These are phyloP conservation scores for Leptocoma aspasia DNA, from an alignment of 2,113 vertebrate genomes.

Conservation along the genomic window DNA sequence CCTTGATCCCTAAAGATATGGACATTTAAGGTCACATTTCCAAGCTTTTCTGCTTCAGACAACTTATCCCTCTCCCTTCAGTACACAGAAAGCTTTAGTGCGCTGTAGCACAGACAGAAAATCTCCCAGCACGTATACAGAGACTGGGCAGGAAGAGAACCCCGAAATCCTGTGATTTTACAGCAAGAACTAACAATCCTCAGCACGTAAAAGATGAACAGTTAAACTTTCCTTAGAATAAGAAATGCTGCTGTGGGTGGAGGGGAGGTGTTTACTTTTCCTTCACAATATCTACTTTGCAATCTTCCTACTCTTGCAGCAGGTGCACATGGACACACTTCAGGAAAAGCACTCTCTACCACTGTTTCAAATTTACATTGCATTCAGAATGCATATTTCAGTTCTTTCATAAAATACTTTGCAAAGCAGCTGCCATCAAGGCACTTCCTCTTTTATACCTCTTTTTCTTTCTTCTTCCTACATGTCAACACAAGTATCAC, in stretches of 20 bases:
- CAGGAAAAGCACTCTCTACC: not conserved
- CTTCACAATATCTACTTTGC: not conserved
- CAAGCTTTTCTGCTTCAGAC: not conserved
- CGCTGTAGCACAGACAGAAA: not conserved
- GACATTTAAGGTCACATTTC: not conserved
- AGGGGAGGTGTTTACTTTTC: not conserved
- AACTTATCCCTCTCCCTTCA: not conserved
- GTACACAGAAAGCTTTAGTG: not conserved
- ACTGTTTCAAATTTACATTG: not conserved
- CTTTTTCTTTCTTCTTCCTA: not conserved
- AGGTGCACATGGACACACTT: not conserved
- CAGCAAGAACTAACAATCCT: not conserved
- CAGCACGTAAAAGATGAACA: not conserved
- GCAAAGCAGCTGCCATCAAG: not conserved
- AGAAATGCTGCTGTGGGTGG: not conserved
- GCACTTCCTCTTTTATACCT: not conserved
- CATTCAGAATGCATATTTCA: not conserved
- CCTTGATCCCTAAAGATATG: not conserved
- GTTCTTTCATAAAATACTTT: not conserved
- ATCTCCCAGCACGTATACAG: rapidly evolving
- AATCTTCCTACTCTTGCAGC: not conserved
- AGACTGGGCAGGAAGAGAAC: not conserved
- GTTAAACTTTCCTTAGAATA: not conserved
- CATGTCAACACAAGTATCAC: not conserved
- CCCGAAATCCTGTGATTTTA: not conserved